Evolutionary conservation across 2,797 vertebrate genomes (phyloP).

Genomic region (Sebastes iracundus): DNA sequence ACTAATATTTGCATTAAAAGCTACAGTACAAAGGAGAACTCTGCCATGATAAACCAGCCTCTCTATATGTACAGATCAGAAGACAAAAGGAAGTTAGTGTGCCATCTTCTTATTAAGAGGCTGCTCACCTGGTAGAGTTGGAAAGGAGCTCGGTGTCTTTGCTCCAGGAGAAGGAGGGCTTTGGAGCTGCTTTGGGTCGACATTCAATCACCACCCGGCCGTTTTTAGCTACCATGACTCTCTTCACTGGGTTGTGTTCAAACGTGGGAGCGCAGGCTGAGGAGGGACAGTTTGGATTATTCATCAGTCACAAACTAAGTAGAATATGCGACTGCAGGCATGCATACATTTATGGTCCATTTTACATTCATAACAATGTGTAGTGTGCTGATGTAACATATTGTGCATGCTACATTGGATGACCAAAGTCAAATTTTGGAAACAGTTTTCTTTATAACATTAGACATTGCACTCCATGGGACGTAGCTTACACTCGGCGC

Average conservation of each 20-base stretch:
- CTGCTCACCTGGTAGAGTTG: constrained; percentile 91
- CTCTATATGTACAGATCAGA: background rate
- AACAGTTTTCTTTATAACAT: background rate
- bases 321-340: constrained; percentile 6
- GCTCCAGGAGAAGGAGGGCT: constrained; percentile 91
- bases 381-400: background rate
- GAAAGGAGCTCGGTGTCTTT: constrained; percentile 93
- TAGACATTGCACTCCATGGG: background rate
- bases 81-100: background rate
- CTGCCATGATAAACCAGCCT: background rate
- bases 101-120: background rate
- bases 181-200: constrained; percentile 94
- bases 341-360: background rate
- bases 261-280: constrained; percentile 92
- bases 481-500: rapidly evolving
- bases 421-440: background rate
- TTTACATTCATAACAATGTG: background rate
- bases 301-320: constrained; percentile 18
- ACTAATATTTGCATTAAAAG: constrained; percentile 17
- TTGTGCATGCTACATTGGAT: background rate
- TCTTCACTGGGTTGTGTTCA: constrained; percentile 91
- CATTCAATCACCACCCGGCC: constrained; percentile 92
- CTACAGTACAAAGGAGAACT: background rate
- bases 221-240: constrained; percentile 89
- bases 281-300: constrained; percentile 52